A percentile compares a stretch with the other conserved stretches of the same genome.
Evolutionary conservation across 2,113 vertebrate genomes (phyloP).

Genomic region (Patagioenas fasciata): DNA sequence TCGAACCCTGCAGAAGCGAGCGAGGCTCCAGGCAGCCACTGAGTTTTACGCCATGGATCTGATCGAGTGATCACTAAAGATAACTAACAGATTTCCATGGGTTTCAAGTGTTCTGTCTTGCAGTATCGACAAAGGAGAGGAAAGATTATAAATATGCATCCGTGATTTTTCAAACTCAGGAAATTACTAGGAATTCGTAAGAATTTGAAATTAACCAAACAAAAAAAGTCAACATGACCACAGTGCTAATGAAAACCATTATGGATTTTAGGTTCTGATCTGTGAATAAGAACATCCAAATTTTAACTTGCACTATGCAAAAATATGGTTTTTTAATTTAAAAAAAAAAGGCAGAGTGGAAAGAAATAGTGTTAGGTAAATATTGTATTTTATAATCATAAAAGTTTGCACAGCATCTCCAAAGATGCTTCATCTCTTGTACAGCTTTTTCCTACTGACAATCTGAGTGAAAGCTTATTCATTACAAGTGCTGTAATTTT

Average conservation of each 20-base stretch:
- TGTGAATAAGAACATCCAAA: neutral
- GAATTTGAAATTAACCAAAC: neutral
- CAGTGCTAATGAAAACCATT: neutral
- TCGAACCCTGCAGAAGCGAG: neutral
- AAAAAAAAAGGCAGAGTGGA: neutral
- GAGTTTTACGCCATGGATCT: neutral
- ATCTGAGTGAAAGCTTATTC: neutral
- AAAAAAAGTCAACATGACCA: neutral
- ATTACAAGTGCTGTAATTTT: neutral
- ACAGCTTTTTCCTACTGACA: neutral
- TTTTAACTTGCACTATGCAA: neutral
- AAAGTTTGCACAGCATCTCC: neutral
- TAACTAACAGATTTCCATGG: neutral
- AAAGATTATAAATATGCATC: neutral
- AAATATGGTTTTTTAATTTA: neutral
- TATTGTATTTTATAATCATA: neutral
- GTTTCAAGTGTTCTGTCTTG: neutral
- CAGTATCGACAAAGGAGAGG: neutral
- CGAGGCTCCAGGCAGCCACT: neutral
- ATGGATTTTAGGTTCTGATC: neutral
- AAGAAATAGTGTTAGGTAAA: constrained; percentile 6
- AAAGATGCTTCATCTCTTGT: neutral
- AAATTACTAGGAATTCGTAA: neutral
- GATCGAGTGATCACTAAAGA: neutral
- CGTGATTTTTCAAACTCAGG: neutral